phyloP scores from a whole-genome alignment of 2,888 invertebrate genomes.

The Hyles lineata region DNA sequence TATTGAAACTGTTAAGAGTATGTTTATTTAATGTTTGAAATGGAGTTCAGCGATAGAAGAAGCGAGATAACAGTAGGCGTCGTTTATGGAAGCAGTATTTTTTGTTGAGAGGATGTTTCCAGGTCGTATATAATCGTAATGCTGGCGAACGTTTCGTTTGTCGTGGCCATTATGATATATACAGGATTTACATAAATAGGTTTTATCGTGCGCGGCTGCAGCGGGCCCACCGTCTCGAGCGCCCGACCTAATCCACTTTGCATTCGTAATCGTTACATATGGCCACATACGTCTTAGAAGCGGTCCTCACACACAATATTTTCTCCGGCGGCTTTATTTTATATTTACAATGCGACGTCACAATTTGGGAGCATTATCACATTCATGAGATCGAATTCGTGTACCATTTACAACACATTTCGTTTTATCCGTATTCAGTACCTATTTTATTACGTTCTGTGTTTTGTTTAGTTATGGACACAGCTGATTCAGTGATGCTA shows the following conservation, averaged over 20 bases:
- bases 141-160: neutral
- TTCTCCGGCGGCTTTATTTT: slow-evolving; percentile 8
- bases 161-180: slow-evolving; percentile 1
- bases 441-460: neutral
- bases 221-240: neutral
- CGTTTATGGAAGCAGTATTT: neutral
- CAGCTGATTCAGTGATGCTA: too few relatives aligned
- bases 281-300: slow-evolving; percentile 14
- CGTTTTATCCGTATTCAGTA: neutral
- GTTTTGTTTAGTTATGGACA: neutral
- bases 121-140: neutral
- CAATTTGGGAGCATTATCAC: neutral
- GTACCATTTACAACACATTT: neutral
- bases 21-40: neutral
- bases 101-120: neutral
- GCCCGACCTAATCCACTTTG: slow-evolving; percentile 12
- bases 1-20: too few relatives aligned
- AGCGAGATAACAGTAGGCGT: neutral
- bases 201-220: slow-evolving; percentile 4
- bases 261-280: slow-evolving; percentile 21
- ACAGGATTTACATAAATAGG: slow-evolving; percentile 14
- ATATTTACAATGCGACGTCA: neutral
- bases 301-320: neutral
- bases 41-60: neutral
- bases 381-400: slow-evolving; percentile 1